Percentiles rank a stretch among this genome's conserved stretches.
Evolutionary conservation across 2,888 invertebrate species (phyloP).

Genomic region (Embidobia sp.): DNA sequence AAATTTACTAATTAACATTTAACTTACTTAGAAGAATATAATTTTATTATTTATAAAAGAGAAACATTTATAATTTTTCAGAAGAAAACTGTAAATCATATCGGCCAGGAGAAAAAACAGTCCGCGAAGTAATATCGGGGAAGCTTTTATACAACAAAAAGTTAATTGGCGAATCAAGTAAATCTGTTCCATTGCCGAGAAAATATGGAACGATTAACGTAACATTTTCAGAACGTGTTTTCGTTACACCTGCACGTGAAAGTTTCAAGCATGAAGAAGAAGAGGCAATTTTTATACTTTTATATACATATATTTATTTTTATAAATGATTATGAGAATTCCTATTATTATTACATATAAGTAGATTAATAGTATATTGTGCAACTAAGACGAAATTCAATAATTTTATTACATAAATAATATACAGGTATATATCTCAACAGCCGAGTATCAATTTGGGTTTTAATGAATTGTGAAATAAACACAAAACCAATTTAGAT

Average conservation of each 20-base stretch:
- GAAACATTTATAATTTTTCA: no score
- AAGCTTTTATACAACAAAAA: conserved; percentile 74
- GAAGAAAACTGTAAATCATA: conserved; percentile 12
- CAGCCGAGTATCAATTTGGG: no score
- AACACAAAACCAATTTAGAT: no score
- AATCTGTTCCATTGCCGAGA: conserved; percentile 84
- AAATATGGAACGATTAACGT: conserved; percentile 84
- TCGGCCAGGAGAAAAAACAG: conserved; percentile 56
- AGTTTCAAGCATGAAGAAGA: conserved; percentile 87
- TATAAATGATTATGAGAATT: not conserved
- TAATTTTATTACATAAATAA: no score
- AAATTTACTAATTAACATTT: no score
- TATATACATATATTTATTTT: not conserved
- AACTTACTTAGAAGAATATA: no score
- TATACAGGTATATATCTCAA: no score
- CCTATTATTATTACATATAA: no score
- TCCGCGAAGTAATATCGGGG: conserved; percentile 70
- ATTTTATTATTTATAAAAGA: no score
- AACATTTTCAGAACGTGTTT: conserved; percentile 88
- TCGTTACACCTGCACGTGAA: conserved; percentile 92
- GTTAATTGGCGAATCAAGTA: conserved; percentile 76
- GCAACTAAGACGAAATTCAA: no score
- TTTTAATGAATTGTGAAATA: no score
- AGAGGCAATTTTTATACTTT: conserved; percentile 81
- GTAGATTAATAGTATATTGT: no score